Percentiles rank a stretch among this genome's conserved stretches.
Conservation (phyloP, 2,113 vertebrate genomes). For the Lates calcarifer region DNA sequence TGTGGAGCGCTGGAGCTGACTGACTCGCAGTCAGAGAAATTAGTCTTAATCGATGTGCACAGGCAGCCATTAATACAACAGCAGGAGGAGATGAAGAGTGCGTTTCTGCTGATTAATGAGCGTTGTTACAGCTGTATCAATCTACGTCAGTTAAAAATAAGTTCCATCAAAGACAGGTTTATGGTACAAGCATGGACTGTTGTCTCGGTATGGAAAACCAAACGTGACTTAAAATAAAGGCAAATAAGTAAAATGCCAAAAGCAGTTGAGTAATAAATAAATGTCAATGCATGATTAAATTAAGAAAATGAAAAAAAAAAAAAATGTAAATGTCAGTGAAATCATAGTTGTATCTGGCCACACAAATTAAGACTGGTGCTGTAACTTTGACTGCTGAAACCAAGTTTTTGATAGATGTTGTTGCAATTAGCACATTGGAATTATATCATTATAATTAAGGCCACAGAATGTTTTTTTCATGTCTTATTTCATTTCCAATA, state of each 20-base stretch:
- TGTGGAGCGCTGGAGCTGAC: neutral
- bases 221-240: neutral
- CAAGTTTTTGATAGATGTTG: neutral
- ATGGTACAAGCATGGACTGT: neutral
- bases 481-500: neutral
- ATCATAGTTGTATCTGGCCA: too few relatives aligned
- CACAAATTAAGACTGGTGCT: too few relatives aligned
- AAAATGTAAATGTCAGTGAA: neutral
- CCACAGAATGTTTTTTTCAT: too few relatives aligned
- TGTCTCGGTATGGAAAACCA: neutral
- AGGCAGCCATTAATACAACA: neutral
- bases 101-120: neutral
- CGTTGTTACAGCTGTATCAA: neutral
- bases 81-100: conserved; percentile 48
- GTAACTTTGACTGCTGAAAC: neutral
- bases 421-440: too few relatives aligned
- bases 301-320: too few relatives aligned
- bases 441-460: too few relatives aligned
- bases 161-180: neutral
- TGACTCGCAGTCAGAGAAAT: neutral
- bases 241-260: too few relatives aligned
- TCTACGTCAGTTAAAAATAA: neutral
- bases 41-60: neutral
- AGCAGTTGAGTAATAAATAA: neutral
- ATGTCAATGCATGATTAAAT: neutral